These are phyloP conservation scores for Leptocoma aspasia DNA, from an alignment of 2,113 vertebrate species.

Conservation along the genomic window DNA sequence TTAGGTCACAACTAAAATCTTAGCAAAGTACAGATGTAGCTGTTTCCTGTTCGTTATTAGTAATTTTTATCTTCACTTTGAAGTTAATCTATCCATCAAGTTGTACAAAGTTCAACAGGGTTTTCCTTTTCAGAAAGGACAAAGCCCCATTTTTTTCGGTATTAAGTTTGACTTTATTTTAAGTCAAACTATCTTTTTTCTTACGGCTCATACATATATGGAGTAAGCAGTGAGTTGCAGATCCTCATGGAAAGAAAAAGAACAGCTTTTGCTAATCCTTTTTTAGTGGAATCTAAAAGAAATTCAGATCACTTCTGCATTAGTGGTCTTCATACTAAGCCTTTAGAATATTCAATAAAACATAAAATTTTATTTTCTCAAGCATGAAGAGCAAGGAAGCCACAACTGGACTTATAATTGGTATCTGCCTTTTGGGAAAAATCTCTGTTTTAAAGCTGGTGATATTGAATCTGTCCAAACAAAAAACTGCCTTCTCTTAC, in stretches of 20 bases:
- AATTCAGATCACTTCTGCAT: neutral
- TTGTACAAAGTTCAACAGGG: neutral
- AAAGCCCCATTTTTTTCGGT: fast-evolving
- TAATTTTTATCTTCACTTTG: slow-evolving; percentile 4
- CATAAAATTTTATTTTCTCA: neutral
- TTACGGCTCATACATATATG: neutral
- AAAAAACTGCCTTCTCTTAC: neutral
- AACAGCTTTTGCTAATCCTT: neutral
- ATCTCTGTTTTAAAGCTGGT: neutral
- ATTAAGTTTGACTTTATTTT: neutral
- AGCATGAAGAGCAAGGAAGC: neutral
- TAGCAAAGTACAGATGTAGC: neutral
- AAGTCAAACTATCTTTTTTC: neutral
- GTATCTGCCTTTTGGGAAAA: neutral
- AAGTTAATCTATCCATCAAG: neutral
- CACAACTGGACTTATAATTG: neutral
- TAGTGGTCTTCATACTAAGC: neutral
- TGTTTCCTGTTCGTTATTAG: neutral
- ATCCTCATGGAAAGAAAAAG: neutral
- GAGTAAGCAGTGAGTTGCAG: neutral
- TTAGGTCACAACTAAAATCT: neutral
- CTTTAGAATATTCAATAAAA: neutral
- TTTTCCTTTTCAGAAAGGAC: neutral
- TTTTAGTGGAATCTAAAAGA: neutral
- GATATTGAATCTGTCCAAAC: neutral